Percentiles rank a stretch among this genome's conserved stretches.
Evolutionary conservation across 2,888 invertebrate species (phyloP).

Genomic region (Apoderus coryli): DNA sequence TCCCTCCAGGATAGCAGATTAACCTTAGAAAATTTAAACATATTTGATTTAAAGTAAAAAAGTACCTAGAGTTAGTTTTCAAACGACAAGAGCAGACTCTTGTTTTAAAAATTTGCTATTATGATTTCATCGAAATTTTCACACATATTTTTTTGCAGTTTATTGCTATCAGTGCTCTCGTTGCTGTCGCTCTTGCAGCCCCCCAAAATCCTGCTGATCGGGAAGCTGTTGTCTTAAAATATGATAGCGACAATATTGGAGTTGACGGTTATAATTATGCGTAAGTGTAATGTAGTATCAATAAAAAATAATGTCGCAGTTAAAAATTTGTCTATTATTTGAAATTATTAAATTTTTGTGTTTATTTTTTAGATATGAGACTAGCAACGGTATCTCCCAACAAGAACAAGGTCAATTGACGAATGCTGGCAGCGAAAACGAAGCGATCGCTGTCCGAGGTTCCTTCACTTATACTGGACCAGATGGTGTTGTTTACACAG

Average conservation of each 20-base stretch:
- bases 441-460: constrained; percentile 47
- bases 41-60: no score
- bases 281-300: no score
- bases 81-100: no score
- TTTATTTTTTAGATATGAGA: constrained; percentile 40
- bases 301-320: no score
- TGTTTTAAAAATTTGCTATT: no score
- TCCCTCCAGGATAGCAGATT: no score
- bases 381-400: constrained; percentile 49
- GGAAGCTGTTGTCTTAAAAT: constrained; percentile 23
- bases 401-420: constrained; percentile 44
- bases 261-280: constrained; percentile 25
- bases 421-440: constrained; percentile 47
- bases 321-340: constrained; percentile 1
- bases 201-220: constrained; percentile 21
- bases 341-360: not conserved
- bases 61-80: not conserved
- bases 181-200: constrained; percentile 23
- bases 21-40: no score
- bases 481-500: constrained; percentile 47
- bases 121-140: no score
- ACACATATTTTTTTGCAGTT: constrained; percentile 21
- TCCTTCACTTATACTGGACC: constrained; percentile 44
- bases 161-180: constrained; percentile 19
- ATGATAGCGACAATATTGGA: constrained; percentile 25